Percentiles rank a stretch among this genome's conserved stretches.
Evolutionary conservation across 92 coral and sea anemone genomes (phyloP).

Genomic region (Epizoanthus rinbou): DNA sequence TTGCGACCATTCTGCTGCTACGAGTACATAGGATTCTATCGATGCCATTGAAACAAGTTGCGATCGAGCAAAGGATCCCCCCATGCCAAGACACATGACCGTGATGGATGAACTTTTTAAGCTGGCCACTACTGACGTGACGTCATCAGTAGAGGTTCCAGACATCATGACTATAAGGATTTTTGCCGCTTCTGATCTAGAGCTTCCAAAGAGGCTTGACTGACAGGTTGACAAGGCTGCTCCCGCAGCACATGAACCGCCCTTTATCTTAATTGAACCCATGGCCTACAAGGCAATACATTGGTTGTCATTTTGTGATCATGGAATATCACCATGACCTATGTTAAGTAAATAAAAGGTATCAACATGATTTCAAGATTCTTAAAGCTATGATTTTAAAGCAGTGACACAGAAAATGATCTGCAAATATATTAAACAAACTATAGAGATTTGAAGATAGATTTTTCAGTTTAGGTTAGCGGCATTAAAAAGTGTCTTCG

Average conservation of each 20-base stretch:
- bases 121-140: conserved; percentile 28
- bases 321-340: neutral
- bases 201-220: conserved; percentile 57
- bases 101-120: conserved; percentile 48
- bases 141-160: conserved; percentile 58
- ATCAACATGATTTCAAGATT: too few species aligned
- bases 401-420: too few species aligned
- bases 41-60: conserved; percentile 71
- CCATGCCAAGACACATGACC: conserved; percentile 62
- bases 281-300: conserved; percentile 5
- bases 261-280: conserved; percentile 31
- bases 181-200: conserved; percentile 48
- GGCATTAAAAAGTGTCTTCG: too few species aligned
- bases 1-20: conserved; percentile 52
- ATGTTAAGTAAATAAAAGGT: neutral
- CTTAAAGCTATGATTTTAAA: too few species aligned
- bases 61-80: conserved; percentile 56
- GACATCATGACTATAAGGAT: conserved; percentile 59
- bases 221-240: conserved; percentile 61
- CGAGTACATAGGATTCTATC: conserved; percentile 55
- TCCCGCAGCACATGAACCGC: conserved; percentile 56
- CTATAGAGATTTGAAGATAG: too few species aligned
- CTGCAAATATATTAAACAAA: too few species aligned
- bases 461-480: too few species aligned
- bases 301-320: neutral